Conservation (phyloP, 2,797 vertebrate species). For the Xenops minutus region DNA sequence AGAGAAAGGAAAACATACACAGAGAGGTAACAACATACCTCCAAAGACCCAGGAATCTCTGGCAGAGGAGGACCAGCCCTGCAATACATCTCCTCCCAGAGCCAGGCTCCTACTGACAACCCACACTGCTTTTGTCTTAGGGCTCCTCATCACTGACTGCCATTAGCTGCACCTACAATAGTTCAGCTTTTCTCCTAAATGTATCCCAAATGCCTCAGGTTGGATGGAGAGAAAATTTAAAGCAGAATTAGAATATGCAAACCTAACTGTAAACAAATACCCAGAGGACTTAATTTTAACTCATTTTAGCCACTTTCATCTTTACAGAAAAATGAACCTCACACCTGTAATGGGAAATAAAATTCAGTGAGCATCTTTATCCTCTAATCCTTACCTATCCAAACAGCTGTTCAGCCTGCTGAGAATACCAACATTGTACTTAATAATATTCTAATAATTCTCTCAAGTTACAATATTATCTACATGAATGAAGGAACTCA, state of each 20-base stretch:
- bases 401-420: conserved; percentile 3
- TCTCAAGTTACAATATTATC: background rate
- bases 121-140: background rate
- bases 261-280: background rate
- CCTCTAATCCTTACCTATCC: background rate
- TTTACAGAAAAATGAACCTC: background rate
- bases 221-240: background rate
- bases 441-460: background rate
- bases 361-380: background rate
- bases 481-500: background rate
- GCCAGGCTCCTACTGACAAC: background rate
- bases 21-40: background rate
- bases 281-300: background rate
- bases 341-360: background rate
- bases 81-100: rapidly evolving
- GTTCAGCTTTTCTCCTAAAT: background rate
- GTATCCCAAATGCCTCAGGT: background rate
- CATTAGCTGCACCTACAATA: background rate
- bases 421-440: background rate
- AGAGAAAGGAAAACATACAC: background rate
- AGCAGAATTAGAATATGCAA: background rate
- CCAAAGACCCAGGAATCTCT: background rate
- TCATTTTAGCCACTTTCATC: background rate
- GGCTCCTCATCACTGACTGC: background rate
- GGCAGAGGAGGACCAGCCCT: background rate